Conservation (phyloP, 35 echinoderm and acorn worm species). For the Ophioderma brevispina region DNA sequence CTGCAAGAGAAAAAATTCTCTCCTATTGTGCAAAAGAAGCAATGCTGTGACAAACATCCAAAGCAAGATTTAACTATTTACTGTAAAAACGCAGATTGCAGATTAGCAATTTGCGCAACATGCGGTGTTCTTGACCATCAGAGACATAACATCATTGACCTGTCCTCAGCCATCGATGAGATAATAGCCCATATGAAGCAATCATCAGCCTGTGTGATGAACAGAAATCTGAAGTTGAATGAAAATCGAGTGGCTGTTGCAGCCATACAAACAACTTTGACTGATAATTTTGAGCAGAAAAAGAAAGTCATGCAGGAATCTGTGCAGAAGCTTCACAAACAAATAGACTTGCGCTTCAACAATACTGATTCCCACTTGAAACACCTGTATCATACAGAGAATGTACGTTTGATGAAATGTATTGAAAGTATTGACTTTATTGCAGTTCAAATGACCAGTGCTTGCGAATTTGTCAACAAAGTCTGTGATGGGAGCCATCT, state of each 20-base stretch:
- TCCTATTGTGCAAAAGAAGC: not conserved
- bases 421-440: not conserved
- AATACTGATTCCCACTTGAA: not conserved
- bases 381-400: not conserved
- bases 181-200: not conserved
- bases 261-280: not conserved
- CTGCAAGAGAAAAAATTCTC: not conserved
- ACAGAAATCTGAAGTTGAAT: not conserved
- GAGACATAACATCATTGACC: not conserved
- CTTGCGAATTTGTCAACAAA: constrained; percentile 14
- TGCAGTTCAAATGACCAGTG: not conserved
- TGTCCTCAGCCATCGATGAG: not conserved
- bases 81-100: not conserved
- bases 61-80: not conserved
- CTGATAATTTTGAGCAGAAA: not conserved
- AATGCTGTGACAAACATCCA: not conserved
- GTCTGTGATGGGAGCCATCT: not conserved
- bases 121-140: not conserved
- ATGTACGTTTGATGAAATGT: not conserved
- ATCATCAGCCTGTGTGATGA: not conserved
- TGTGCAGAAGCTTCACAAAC: not conserved
- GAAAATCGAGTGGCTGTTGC: not conserved
- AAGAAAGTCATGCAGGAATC: not conserved
- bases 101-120: not conserved
- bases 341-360: not conserved